phyloP scores from a whole-genome alignment of 2,113 vertebrate genomes.

The Patagioenas fasciata region DNA sequence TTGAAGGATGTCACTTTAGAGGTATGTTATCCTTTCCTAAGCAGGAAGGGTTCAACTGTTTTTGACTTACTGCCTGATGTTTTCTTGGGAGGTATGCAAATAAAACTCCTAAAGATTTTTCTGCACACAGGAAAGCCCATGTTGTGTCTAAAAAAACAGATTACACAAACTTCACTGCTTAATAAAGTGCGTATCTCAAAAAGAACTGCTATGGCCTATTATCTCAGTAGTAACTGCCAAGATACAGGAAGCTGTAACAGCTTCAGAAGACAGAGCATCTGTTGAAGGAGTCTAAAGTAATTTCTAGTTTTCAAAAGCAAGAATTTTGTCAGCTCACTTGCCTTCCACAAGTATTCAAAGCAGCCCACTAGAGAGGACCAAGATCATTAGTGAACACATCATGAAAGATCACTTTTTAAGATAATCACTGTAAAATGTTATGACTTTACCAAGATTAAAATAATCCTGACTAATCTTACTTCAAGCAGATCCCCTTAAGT shows the following conservation, averaged over 20 bases:
- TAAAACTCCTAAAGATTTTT: neutral
- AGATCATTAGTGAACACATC: neutral
- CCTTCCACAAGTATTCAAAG: neutral
- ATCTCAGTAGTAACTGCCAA: conserved; percentile 2
- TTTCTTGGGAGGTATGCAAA: neutral
- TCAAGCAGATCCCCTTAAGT: neutral
- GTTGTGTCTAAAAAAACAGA: neutral
- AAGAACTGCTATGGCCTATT: neutral
- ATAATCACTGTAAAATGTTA: neutral
- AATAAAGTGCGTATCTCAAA: neutral
- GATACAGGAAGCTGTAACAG: neutral
- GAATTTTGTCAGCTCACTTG: neutral
- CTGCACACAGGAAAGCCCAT: neutral
- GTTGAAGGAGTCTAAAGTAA: neutral
- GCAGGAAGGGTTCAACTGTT: neutral
- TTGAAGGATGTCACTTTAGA: neutral
- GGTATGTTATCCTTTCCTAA: neutral
- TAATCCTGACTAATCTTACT: neutral
- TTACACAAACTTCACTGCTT: neutral
- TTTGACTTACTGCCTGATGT: neutral
- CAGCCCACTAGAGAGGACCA: neutral
- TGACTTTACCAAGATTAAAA: neutral
- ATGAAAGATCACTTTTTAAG: neutral
- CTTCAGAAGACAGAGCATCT: neutral
- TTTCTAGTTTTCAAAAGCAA: neutral